phyloP scores from a whole-genome alignment of 2,797 vertebrate species.

The Lacerta viridis region DNA sequence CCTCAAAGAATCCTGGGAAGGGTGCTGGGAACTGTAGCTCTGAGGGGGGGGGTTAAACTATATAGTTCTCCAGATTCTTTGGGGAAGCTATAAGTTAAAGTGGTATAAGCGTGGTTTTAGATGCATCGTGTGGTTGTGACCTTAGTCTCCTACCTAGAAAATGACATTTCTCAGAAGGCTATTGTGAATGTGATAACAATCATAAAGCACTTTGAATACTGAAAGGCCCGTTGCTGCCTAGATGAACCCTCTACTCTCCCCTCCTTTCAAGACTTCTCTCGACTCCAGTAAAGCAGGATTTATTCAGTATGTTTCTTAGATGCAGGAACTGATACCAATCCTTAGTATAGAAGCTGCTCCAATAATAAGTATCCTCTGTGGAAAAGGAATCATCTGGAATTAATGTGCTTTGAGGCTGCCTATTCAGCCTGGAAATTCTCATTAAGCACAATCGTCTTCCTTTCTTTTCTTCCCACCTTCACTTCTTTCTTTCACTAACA shows the following conservation, averaged over 20 bases:
- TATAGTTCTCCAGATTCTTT: too few species aligned
- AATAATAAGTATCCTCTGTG: slow-evolving; percentile 4
- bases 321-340: neutral
- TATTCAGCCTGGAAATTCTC: slow-evolving; percentile 39
- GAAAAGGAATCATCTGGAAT: slow-evolving; percentile 25
- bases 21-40: too few species aligned
- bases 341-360: neutral
- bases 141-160: neutral
- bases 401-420: slow-evolving; percentile 26
- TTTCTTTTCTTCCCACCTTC: slow-evolving; percentile 31
- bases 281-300: neutral
- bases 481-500: slow-evolving; percentile 24
- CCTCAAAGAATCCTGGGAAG: too few species aligned
- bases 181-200: neutral
- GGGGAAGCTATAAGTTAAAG: too few species aligned
- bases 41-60: too few species aligned
- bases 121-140: too few species aligned
- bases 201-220: slow-evolving; percentile 17
- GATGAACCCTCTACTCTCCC: neutral
- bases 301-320: slow-evolving; percentile 16
- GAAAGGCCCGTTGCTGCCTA: neutral
- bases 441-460: slow-evolving; percentile 23
- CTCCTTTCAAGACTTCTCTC: neutral
- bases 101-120: too few species aligned
- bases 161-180: neutral